Percentiles rank a stretch among this genome's conserved stretches.
These are phyloP conservation scores for Regulus satrapa DNA, from an alignment of 2,113 vertebrate species.

Conservation along the genomic window DNA sequence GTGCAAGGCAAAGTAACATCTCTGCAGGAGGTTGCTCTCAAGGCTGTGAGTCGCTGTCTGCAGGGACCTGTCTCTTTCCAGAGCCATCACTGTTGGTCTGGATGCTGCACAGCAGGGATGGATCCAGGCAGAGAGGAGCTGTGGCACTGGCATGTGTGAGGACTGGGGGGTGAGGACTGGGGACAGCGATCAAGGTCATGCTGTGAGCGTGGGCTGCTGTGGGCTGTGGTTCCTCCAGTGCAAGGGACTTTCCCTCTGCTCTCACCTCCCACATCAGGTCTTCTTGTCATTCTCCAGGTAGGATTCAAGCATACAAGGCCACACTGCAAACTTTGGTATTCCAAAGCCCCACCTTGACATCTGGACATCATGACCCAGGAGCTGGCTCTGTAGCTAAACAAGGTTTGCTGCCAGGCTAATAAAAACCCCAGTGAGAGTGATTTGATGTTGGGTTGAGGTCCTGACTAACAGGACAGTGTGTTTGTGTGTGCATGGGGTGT, in stretches of 20 bases:
- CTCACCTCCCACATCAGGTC: not conserved
- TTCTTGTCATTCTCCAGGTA: not conserved
- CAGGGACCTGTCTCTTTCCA: not conserved
- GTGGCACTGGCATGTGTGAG: accelerated
- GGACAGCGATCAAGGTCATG: not conserved
- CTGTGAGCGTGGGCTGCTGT: not conserved
- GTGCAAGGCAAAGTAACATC: not conserved
- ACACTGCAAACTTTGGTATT: not conserved
- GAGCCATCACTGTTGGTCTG: accelerated
- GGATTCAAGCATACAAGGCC: not conserved
- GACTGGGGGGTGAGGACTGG: accelerated
- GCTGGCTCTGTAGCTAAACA: not conserved
- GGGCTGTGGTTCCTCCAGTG: not conserved
- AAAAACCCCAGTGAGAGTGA: not conserved
- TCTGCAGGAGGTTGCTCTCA: not conserved
- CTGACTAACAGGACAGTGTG: not conserved
- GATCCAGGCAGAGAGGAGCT: not conserved
- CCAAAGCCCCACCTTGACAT: not conserved
- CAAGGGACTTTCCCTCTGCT: not conserved
- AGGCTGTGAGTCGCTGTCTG: not conserved
- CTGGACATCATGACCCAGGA: not conserved
- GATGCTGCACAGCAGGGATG: not conserved
- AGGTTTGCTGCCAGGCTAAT: not conserved
- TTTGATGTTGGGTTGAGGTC: not conserved
- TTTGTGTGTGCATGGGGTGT: not conserved